Percentiles rank a stretch among this genome's conserved stretches.
These are phyloP conservation scores for Tichodroma muraria DNA, from an alignment of 2,113 vertebrate species.

Conservation along the genomic window DNA sequence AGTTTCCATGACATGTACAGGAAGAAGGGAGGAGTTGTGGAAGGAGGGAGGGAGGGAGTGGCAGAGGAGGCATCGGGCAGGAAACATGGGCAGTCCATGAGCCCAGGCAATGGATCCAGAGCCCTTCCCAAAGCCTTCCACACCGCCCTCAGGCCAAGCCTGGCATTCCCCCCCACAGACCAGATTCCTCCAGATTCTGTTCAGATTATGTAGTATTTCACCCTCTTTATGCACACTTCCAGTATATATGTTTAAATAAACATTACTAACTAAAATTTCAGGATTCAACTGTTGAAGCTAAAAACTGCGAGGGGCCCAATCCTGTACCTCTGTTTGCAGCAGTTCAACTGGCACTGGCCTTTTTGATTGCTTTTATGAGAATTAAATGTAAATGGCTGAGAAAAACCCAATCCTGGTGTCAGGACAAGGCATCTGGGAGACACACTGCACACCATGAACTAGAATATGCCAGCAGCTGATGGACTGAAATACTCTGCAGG, in stretches of 20 bases:
- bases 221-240: not conserved
- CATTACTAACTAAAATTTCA: not conserved
- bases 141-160: too few relatives aligned
- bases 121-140: not conserved
- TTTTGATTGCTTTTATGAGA: not conserved
- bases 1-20: fast-evolving
- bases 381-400: not conserved
- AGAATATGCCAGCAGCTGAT: not conserved
- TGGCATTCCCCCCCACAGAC: not conserved
- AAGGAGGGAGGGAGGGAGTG: not conserved
- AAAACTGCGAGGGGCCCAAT: not conserved
- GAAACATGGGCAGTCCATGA: not conserved
- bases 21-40: not conserved
- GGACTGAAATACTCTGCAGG: not conserved
- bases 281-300: not conserved
- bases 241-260: not conserved
- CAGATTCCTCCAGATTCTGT: not conserved
- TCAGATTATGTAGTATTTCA: not conserved
- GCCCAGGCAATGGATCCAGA: not conserved
- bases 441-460: not conserved
- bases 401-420: not conserved
- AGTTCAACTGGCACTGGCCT: not conserved
- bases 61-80: not conserved
- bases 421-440: not conserved
- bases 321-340: not conserved